Evolutionary conservation across 2,888 invertebrate species (phyloP), one percentile per base, ranked within the genome.

Genomic region (Malthinus flaveolus): DNA sequence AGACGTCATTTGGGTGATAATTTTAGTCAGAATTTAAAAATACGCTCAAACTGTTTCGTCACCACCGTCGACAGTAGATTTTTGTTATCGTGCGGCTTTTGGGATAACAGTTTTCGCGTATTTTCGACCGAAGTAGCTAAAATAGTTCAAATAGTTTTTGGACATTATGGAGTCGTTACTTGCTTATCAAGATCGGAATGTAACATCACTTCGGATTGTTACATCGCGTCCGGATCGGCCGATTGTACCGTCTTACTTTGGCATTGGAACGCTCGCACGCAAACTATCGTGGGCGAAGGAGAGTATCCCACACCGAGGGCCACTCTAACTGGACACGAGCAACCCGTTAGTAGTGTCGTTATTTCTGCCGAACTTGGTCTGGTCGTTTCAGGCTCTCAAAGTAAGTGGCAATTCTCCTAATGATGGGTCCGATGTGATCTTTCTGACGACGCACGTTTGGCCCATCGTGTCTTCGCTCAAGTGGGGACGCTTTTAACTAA

Each of bases 71-170:
- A 99, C 80, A 96, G 96, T 73, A 85, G 95, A 65, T 97, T 95
- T 81, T 86, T 99, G 66, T 92, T 99, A 66, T 97, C 98, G 1
- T 96, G 97, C 74, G 99, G 99, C 51, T 99, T 98, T 82, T 98
- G 98, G 95, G 99, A 99, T 79, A 98, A 98, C 80, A 97, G 97
- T 80, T 99, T 99, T 82, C 83, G 99, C 6, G 95, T 99, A 11
- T 98, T 97, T 80, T 93, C 93, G 45, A 95, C 97, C 0, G 99
- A 99, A 75, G 93, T 94, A 59, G 97, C 96, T 0, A 95, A 96
- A 84, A 96, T 98, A 74, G 92, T 95, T 42, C 99, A 99, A 81
- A 97, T 98, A 68, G 90, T 99, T 51, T 99, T 97, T 81, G 99
- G 98, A 0, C 99, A 99, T 81, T 97, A 96, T 80, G 98, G 97